These are phyloP conservation scores for Salmo trutta DNA, from an alignment of 2,797 vertebrate genomes.

Conservation along the genomic window DNA sequence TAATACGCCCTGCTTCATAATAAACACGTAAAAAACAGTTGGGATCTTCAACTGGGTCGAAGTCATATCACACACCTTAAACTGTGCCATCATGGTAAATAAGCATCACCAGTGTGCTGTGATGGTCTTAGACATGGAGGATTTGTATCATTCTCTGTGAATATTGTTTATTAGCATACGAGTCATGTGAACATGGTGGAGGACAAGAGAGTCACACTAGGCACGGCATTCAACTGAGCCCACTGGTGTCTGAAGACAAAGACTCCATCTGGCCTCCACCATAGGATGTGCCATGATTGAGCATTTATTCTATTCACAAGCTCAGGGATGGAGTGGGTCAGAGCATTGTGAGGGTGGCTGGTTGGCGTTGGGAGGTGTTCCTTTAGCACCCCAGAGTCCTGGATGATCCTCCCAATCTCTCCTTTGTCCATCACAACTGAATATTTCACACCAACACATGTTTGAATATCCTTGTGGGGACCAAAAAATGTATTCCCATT, in stretches of 20 bases:
- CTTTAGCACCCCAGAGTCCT: too few relatives aligned
- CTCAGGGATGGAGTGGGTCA: constrained; percentile 49
- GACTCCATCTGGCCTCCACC: constrained; percentile 64
- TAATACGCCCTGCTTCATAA: constrained; percentile 28
- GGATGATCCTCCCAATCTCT: too few relatives aligned
- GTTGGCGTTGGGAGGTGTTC: constrained; percentile 37
- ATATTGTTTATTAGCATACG: constrained; percentile 73
- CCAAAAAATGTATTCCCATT: too few relatives aligned
- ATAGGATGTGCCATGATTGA: constrained; percentile 59
- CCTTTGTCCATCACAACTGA: too few relatives aligned
- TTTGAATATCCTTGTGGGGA: too few relatives aligned
- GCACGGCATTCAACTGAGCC: constrained; percentile 47
- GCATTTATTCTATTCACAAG: constrained; percentile 47
- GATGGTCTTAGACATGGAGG: constrained; percentile 70
- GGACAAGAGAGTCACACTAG: constrained; percentile 70
- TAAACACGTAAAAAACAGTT: constrained; percentile 29
- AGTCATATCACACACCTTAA: constrained; percentile 48
- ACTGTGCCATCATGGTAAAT: constrained; percentile 65
- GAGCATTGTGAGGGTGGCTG: constrained; percentile 26
- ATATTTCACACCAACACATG: too few relatives aligned
- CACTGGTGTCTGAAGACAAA: constrained; percentile 59
- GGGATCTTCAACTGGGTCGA: constrained; percentile 62
- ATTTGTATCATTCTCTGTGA: constrained; percentile 71
- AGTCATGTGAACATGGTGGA: constrained; percentile 68
- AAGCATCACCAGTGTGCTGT: constrained; percentile 56